Conservation (phyloP, 2,888 invertebrate species). For the Neuroscelio doddi region DNA sequence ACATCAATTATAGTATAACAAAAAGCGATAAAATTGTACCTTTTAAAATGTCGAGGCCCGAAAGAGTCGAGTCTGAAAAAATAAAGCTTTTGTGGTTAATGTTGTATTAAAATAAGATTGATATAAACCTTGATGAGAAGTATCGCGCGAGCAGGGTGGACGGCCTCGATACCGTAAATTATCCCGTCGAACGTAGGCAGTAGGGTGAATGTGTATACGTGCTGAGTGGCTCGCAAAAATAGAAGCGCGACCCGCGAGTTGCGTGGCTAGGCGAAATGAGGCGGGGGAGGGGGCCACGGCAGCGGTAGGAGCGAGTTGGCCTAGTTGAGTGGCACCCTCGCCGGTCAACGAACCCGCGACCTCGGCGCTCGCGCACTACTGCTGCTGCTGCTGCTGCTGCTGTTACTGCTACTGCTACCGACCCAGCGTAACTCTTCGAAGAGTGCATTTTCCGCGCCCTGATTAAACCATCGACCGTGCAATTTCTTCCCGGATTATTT, state of each 20-base stretch:
- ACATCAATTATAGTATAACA: too few species aligned
- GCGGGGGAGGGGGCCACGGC: slow-evolving; percentile 38
- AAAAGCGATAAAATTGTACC: too few species aligned
- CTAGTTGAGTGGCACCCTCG: slow-evolving; percentile 69
- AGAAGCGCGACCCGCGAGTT: slow-evolving; percentile 56
- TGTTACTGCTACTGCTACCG: slow-evolving; percentile 60
- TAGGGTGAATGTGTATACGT: slow-evolving; percentile 52
- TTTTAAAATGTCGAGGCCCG: too few species aligned
- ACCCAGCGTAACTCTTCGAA: slow-evolving; percentile 65
- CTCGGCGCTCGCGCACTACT: slow-evolving; percentile 62
- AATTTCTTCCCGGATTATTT: slow-evolving; percentile 25
- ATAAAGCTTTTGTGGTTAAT: too few species aligned
- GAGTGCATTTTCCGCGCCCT: slow-evolving; percentile 60
- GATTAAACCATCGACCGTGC: slow-evolving; percentile 51
- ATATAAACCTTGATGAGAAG: too few species aligned
- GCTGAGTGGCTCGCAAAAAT: slow-evolving; percentile 65
- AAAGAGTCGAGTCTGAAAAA: too few species aligned
- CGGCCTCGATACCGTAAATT: slow-evolving; percentile 61
- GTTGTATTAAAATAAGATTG: too few species aligned
- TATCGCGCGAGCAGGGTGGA: slow-evolving; percentile 43
- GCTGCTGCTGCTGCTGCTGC: slow-evolving; percentile 32
- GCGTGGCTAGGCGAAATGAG: slow-evolving; percentile 45
- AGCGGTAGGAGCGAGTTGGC: slow-evolving; percentile 61
- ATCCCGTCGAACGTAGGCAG: slow-evolving; percentile 51
- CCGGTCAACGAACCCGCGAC: slow-evolving; percentile 70